phyloP scores from a whole-genome alignment of 2,113 vertebrate species.

The Sciurus niger region DNA sequence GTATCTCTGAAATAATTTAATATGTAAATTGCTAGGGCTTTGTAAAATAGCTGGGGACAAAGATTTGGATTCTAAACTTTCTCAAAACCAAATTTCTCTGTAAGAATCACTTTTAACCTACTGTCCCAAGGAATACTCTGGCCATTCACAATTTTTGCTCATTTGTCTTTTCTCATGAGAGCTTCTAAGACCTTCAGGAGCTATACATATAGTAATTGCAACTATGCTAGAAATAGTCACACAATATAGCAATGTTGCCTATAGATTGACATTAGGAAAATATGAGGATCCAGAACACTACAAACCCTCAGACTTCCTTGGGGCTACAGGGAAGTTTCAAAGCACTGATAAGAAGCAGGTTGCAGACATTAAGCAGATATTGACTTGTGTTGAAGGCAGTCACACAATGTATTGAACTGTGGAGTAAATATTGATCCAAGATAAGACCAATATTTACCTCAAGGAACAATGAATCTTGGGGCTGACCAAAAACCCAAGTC shows the following conservation, averaged over 20 bases:
- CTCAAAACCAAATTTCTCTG: neutral
- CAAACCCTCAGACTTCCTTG: conserved; percentile 31
- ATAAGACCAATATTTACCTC: conserved; percentile 70
- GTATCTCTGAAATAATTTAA: conserved; percentile 7
- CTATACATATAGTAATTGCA: neutral
- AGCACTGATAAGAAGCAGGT: conserved; percentile 48
- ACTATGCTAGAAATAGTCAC: neutral
- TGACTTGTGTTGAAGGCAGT: conserved; percentile 68
- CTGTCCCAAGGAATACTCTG: neutral
- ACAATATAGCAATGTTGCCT: neutral
- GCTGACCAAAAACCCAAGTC: neutral
- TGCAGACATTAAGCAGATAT: conserved; percentile 76
- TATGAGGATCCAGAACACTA: neutral
- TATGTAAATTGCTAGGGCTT: conserved; percentile 58
- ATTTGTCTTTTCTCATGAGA: neutral
- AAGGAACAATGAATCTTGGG: conserved; percentile 64
- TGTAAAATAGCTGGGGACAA: conserved; percentile 19
- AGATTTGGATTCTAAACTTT: conserved; percentile 30
- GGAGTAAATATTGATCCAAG: conserved; percentile 61
- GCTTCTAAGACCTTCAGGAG: neutral
- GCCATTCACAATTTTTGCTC: neutral
- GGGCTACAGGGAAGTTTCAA: conserved; percentile 41
- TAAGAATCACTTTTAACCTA: conserved; percentile 12
- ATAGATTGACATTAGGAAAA: neutral
- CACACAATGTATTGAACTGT: conserved; percentile 65